Percentiles rank a stretch among this genome's conserved stretches.
These are phyloP conservation scores for Callosobruchus maculatus DNA, from an alignment of 2,888 invertebrate genomes.

Conservation along the genomic window DNA sequence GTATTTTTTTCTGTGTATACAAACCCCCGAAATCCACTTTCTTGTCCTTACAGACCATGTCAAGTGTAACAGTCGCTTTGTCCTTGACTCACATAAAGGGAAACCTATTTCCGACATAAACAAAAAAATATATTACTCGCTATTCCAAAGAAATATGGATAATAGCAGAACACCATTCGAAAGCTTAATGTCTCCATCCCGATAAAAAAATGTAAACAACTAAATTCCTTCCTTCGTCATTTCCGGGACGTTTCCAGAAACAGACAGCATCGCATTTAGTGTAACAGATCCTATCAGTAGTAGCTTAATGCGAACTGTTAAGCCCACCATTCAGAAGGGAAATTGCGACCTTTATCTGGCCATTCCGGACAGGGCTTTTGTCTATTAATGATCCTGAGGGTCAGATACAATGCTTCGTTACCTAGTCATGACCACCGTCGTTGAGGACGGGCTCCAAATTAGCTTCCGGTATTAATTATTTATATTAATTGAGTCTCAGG, in stretches of 20 bases:
- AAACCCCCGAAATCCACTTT: no score
- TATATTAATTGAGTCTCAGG: not conserved
- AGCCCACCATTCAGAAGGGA: not conserved
- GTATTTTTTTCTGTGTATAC: no score
- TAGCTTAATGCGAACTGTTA: not conserved
- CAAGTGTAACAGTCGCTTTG: not conserved
- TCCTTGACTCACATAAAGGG: not conserved
- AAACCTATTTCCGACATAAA: not conserved
- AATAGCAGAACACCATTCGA: not conserved
- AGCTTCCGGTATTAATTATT: not conserved
- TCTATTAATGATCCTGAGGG: not conserved
- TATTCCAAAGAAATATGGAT: not conserved
- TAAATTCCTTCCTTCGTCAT: not conserved
- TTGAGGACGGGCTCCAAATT: not conserved
- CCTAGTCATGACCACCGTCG: not conserved
- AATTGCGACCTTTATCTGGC: not conserved
- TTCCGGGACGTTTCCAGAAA: not conserved
- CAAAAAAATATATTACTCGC: not conserved
- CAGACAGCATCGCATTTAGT: not conserved
- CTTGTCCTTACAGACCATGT: not conserved
- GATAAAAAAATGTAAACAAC: not conserved
- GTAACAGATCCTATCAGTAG: not conserved
- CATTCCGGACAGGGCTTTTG: not conserved
- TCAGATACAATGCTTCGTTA: not conserved
- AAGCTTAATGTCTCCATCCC: not conserved